A percentile compares a stretch with the other conserved stretches of the same genome.
These are phyloP conservation scores for Dascyllus trimaculatus DNA, from an alignment of 2,113 vertebrate genomes.

Conservation along the genomic window DNA sequence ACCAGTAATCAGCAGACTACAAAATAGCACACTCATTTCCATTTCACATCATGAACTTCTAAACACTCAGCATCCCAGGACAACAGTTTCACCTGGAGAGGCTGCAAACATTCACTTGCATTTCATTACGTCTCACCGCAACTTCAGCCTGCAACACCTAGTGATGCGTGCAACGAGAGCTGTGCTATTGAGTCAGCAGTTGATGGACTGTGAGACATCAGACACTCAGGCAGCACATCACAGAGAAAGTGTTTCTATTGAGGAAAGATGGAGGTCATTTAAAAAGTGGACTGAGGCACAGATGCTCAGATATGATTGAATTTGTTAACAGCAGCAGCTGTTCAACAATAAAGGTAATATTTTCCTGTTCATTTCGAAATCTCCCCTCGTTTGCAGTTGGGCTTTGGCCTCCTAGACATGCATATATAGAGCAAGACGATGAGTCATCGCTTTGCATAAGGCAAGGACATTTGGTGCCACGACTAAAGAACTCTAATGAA, in stretches of 20 bases:
- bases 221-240: neutral
- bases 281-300: slow-evolving; percentile 19
- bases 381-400: neutral
- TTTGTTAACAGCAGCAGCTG: slow-evolving; percentile 5
- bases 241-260: neutral
- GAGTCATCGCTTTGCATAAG: slow-evolving; percentile 67
- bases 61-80: neutral
- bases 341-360: slow-evolving; percentile 4
- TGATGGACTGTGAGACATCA: slow-evolving; percentile 32
- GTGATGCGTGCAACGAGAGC: slow-evolving; percentile 16
- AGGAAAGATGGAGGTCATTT: slow-evolving; percentile 17
- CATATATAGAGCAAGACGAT: slow-evolving; percentile 50
- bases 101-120: neutral
- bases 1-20: slow-evolving; percentile 11
- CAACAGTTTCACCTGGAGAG: neutral
- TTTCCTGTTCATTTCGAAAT: slow-evolving; percentile 5
- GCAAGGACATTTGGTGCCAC: slow-evolving; percentile 60
- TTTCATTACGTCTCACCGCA: neutral
- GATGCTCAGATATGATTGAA: slow-evolving; percentile 18
- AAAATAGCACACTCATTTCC: slow-evolving; percentile 16
- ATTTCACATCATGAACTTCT: slow-evolving; percentile 16
- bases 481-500: slow-evolving; percentile 71
- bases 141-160: neutral
- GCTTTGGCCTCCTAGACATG: slow-evolving; percentile 35
- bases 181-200: neutral